These are phyloP conservation scores for Aulostomus chinensis DNA, from an alignment of 2,797 vertebrate genomes.

Conservation along the genomic window DNA sequence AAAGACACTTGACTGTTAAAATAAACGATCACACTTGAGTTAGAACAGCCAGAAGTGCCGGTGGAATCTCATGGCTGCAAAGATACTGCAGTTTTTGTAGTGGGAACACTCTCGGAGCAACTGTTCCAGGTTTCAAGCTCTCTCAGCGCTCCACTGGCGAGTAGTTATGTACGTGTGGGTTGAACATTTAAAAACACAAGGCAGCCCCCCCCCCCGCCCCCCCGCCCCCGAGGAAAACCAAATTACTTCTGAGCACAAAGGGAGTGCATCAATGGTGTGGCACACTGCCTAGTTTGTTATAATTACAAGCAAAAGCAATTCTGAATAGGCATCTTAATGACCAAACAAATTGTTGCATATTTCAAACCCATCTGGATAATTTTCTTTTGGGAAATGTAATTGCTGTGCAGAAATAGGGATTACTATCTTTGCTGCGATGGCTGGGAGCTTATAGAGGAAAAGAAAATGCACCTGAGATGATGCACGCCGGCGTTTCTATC, in stretches of 20 bases:
- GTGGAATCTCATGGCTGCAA: not conserved
- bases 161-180: conserved; percentile 52
- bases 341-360: conserved; percentile 79
- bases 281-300: conserved; percentile 66
- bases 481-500: conserved; percentile 15
- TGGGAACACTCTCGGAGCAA: conserved; percentile 22
- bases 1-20: not conserved
- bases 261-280: conserved; percentile 66
- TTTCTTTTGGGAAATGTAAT: conserved; percentile 75
- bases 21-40: conserved; percentile 1
- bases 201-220: conserved; percentile 29
- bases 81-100: conserved; percentile 3
- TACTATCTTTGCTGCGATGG: conserved; percentile 29
- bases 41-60: not conserved
- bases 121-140: conserved; percentile 40
- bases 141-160: conserved; percentile 33
- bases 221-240: conserved; percentile 45
- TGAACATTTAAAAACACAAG: conserved; percentile 61
- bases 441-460: no score
- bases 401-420: conserved; percentile 65
- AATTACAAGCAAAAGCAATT: conserved; percentile 76
- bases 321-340: conserved; percentile 76
- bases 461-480: conserved; percentile 27
- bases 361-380: conserved; percentile 77
- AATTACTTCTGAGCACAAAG: conserved; percentile 72